phyloP scores from a whole-genome alignment of 2,888 invertebrate species.

The Mythimna ferrago region DNA sequence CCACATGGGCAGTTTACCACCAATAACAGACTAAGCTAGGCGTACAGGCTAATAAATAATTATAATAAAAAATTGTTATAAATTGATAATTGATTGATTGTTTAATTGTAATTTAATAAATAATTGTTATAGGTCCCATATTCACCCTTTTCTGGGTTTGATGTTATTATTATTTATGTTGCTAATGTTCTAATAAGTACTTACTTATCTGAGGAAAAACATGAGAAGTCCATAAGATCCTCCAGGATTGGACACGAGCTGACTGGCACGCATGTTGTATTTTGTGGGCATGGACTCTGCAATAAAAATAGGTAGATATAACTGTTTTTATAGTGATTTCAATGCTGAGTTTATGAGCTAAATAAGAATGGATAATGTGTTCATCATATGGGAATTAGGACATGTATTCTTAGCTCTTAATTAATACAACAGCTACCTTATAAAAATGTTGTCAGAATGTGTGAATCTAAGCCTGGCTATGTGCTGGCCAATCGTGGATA shows the following conservation, averaged over 20 bases:
- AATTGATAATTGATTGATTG: no score
- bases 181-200: slow-evolving; percentile 11
- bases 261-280: slow-evolving; percentile 89
- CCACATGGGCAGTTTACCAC: no score
- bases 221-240: slow-evolving; percentile 90
- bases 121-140: no score
- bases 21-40: no score
- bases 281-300: slow-evolving; percentile 83
- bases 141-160: no score
- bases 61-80: no score
- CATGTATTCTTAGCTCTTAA: slow-evolving; percentile 1
- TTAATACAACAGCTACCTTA: slow-evolving; percentile 1
- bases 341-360: not conserved
- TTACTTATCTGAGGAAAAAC: slow-evolving; percentile 91
- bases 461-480: not conserved
- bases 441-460: slow-evolving; percentile 9
- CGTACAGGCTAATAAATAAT: no score
- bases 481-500: not conserved
- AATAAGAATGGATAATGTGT: slow-evolving; percentile 3
- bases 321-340: not conserved
- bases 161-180: no score
- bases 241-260: slow-evolving; percentile 90
- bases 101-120: no score
- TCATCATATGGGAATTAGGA: slow-evolving; percentile 33
- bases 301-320: slow-evolving; percentile 55